Percentiles rank a stretch among this genome's conserved stretches.
Conservation (phyloP, 2,888 invertebrate genomes). For the Acrobasis suavella region DNA sequence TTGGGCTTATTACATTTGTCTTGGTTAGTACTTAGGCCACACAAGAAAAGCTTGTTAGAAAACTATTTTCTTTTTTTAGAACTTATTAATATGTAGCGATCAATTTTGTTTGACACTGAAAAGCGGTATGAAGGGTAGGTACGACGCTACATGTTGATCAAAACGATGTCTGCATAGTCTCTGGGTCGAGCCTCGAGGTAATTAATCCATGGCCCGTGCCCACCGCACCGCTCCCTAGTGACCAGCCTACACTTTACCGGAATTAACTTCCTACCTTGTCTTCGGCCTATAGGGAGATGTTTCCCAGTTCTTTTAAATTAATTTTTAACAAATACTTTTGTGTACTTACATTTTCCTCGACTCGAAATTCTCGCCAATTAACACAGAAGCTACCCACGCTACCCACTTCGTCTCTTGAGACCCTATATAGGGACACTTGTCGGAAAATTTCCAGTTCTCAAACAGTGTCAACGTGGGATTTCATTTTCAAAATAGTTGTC, state of each 20-base stretch:
- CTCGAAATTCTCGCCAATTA: neutral
- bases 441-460: neutral
- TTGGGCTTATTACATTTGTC: too few species aligned
- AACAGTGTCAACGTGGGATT: neutral
- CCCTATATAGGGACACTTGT: neutral
- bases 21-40: too few species aligned
- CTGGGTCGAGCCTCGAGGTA: neutral
- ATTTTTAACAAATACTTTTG: neutral
- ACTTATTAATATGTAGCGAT: too few species aligned
- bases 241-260: constrained; percentile 1
- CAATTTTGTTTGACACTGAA: too few species aligned
- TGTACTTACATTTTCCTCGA: neutral
- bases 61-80: too few species aligned
- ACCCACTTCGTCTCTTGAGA: neutral
- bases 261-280: constrained; percentile 6
- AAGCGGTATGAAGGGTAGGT: too few species aligned
- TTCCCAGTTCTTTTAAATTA: neutral
- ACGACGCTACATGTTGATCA: too few species aligned
- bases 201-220: neutral
- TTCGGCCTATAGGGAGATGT: neutral
- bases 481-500: too few species aligned
- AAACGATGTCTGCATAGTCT: too few species aligned
- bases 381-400: neutral
- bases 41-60: too few species aligned
- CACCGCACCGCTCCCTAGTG: neutral